phyloP scores from a whole-genome alignment of 2,888 invertebrate genomes.

The Drosophila pseudotakahashii region DNA sequence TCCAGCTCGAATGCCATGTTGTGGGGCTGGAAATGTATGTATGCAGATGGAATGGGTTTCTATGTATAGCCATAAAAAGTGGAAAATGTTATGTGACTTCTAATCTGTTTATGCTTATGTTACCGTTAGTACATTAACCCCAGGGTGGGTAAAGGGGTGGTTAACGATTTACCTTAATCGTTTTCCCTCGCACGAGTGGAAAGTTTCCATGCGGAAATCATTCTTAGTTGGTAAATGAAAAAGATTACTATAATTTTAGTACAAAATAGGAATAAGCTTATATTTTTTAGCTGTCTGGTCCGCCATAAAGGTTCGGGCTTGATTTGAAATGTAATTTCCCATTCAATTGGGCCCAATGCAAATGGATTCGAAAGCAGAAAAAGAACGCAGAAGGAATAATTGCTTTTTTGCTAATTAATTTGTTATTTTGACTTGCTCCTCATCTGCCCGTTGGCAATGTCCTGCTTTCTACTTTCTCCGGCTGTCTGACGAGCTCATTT shows the following conservation, averaged over 20 bases:
- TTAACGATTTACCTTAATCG: slow-evolving; percentile 21
- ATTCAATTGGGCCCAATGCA: slow-evolving; percentile 48
- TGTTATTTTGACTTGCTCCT: slow-evolving; percentile 78
- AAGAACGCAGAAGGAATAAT: slow-evolving; percentile 74
- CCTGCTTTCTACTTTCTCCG: slow-evolving; percentile 9
- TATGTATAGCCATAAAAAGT: slow-evolving; percentile 27
- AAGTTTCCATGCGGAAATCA: background rate
- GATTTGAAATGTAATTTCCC: slow-evolving; percentile 51
- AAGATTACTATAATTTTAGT: background rate
- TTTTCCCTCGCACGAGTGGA: background rate
- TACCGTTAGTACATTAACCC: slow-evolving; percentile 19
- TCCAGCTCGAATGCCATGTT: slow-evolving; percentile 11
- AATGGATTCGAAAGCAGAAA: slow-evolving; percentile 33
- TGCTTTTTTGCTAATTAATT: slow-evolving; percentile 84
- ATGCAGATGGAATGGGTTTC: background rate
- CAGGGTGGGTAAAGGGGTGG: slow-evolving; percentile 11
- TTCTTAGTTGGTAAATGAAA: background rate
- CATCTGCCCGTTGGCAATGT: slow-evolving; percentile 39
- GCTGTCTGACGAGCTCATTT: slow-evolving; percentile 31
- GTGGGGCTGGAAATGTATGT: background rate
- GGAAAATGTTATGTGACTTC: slow-evolving; percentile 26
- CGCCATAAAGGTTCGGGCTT: background rate
- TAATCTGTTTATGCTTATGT: slow-evolving; percentile 43
- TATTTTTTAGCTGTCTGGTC: no score
- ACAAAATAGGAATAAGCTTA: no score